These are phyloP conservation scores for Argyrosomus regius DNA, from an alignment of 2,797 vertebrate genomes.

Conservation along the genomic window DNA sequence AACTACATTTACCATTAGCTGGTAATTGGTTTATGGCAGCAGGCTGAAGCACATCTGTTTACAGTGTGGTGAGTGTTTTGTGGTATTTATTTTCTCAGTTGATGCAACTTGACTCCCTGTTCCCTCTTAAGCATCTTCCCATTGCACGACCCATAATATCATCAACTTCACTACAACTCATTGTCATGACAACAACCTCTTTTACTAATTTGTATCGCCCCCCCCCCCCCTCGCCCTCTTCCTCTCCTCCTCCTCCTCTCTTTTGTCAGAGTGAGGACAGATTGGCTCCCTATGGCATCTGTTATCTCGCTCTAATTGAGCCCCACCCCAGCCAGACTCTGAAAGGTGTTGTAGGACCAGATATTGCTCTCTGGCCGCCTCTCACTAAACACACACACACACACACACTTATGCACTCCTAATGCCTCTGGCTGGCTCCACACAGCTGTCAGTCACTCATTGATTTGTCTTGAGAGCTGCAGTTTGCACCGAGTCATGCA, in stretches of 20 bases:
- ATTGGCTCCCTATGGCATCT: slow-evolving; percentile 58
- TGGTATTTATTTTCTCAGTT: slow-evolving; percentile 1
- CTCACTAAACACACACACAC: not conserved
- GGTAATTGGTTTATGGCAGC: not conserved
- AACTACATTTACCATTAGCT: not conserved
- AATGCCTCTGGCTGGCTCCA: slow-evolving; percentile 46
- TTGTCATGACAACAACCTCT: slow-evolving; percentile 62
- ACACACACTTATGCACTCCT: not conserved
- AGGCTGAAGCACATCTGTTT: slow-evolving; percentile 5
- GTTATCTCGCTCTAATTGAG: slow-evolving; percentile 42
- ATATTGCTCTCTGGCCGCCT: slow-evolving; percentile 29
- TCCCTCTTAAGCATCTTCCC: slow-evolving; percentile 11
- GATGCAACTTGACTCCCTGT: not conserved
- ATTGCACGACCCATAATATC: slow-evolving; percentile 17
- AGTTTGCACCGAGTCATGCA: slow-evolving; percentile 29
- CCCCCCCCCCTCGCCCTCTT: not conserved
- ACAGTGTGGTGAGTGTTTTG: not conserved
- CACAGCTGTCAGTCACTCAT: slow-evolving; percentile 47
- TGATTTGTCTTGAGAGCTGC: slow-evolving; percentile 61
- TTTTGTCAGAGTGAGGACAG: slow-evolving; percentile 38
- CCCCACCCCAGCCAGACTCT: slow-evolving; percentile 61
- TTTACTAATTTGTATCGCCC: slow-evolving; percentile 30
- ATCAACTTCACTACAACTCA: slow-evolving; percentile 47
- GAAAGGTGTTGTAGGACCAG: slow-evolving; percentile 47
- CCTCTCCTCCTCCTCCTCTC: not conserved